These are phyloP conservation scores for Mirounga angustirostris DNA, from an alignment of 2,113 vertebrate genomes.

Conservation along the genomic window DNA sequence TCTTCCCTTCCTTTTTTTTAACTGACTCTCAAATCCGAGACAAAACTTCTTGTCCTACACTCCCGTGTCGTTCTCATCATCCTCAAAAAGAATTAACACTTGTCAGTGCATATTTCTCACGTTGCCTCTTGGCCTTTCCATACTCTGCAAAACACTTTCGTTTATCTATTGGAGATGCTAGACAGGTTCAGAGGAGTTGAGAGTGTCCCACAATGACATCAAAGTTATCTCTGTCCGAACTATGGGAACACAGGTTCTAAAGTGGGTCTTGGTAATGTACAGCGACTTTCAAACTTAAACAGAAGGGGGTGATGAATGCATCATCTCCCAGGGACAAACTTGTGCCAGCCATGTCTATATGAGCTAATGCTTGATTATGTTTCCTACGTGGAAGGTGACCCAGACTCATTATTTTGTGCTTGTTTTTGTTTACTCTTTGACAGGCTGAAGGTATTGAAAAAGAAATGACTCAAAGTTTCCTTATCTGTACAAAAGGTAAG, in stretches of 20 bases:
- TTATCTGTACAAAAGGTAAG: constrained; percentile 87
- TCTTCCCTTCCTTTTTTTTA: background rate
- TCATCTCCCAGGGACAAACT: background rate
- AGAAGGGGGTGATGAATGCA: background rate
- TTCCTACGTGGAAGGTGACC: background rate
- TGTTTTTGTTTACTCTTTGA: constrained; percentile 57
- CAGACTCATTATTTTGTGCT: constrained; percentile 15
- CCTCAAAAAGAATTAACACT: background rate
- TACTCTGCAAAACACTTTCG: background rate
- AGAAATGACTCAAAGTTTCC: constrained; percentile 84
- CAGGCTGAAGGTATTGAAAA: constrained; percentile 88
- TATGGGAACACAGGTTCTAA: background rate
- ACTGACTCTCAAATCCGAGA: background rate
- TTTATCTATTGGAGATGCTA: background rate
- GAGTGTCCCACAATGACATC: background rate
- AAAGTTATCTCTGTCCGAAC: background rate
- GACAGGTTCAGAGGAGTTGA: background rate
- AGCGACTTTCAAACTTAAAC: background rate
- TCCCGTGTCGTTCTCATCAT: too few species aligned
- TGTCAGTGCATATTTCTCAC: background rate
- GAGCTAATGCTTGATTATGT: background rate
- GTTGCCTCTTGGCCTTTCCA: background rate
- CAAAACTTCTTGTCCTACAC: background rate
- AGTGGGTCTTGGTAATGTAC: background rate
- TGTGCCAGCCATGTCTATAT: background rate